Conservation (phyloP, 2,888 invertebrate genomes). For the Lasius fuliginosus region DNA sequence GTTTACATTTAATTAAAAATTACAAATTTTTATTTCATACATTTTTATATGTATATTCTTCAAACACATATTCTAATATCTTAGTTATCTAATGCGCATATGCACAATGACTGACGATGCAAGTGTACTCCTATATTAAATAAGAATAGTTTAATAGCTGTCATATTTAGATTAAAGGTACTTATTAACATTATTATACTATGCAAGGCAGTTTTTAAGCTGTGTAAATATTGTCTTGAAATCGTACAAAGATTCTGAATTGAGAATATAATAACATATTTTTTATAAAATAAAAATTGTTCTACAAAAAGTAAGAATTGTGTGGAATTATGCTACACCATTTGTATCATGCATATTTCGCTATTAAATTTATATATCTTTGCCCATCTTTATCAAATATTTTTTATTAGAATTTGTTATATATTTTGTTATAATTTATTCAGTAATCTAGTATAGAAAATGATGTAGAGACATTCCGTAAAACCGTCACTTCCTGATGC, state of each 20-base stretch:
- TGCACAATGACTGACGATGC: not conserved
- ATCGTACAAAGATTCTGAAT: not conserved
- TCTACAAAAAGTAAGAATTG: conserved; percentile 1
- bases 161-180: not conserved
- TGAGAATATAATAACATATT: not conserved
- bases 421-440: not conserved
- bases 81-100: not conserved
- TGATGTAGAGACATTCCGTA: not conserved
- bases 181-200: not conserved
- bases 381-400: not conserved
- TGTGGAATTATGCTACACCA: not conserved
- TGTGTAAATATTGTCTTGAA: conserved; percentile 18
- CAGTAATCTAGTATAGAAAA: not conserved
- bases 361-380: not conserved
- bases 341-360: not conserved
- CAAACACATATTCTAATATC: not conserved
- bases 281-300: not conserved
- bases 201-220: not conserved
- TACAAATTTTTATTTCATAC: not conserved
- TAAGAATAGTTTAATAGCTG: not conserved
- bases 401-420: not conserved
- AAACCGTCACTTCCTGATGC: conserved; percentile 16
- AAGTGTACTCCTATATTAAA: not conserved
- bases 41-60: not conserved
- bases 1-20: not conserved